Percentiles rank a stretch among this genome's conserved stretches.
These are phyloP conservation scores for Drosophila longiperda DNA, from an alignment of 2,888 invertebrate species.

Conservation along the genomic window DNA sequence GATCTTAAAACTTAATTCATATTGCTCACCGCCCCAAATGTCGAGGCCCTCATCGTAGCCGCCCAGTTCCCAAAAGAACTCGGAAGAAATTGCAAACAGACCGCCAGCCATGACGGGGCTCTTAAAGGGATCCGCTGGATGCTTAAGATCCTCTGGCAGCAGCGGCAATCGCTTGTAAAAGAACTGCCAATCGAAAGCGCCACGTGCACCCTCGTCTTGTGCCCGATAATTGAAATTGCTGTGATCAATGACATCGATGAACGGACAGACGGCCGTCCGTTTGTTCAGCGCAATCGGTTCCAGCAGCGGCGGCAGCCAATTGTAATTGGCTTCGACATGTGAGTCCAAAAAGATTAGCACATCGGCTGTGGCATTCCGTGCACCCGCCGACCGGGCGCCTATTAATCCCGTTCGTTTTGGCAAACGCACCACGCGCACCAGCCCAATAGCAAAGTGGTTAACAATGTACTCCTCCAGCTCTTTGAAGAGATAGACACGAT, in stretches of 20 bases:
- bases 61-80: slow-evolving; percentile 98
- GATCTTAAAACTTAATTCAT: slow-evolving; percentile 98
- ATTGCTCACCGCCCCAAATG: slow-evolving; percentile 99
- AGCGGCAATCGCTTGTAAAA: slow-evolving; percentile 97
- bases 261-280: slow-evolving; percentile 96
- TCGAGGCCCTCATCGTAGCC: slow-evolving; percentile 97
- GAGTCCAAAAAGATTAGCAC: slow-evolving; percentile 96
- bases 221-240: slow-evolving; percentile 96
- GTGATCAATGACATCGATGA: slow-evolving; percentile 97
- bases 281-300: slow-evolving; percentile 95
- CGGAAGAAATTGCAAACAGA: slow-evolving; percentile 95
- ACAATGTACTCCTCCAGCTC: slow-evolving; percentile 91
- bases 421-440: slow-evolving; percentile 89
- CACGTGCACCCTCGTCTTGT: slow-evolving; percentile 96
- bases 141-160: slow-evolving; percentile 80
- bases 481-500: slow-evolving; percentile 90
- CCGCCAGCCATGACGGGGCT: slow-evolving; percentile 99
- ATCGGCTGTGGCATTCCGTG: slow-evolving; percentile 90
- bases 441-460: slow-evolving; percentile 89
- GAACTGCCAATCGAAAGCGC: slow-evolving; percentile 99
- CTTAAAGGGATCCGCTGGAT: slow-evolving; percentile 85
- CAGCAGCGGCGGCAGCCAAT: slow-evolving; percentile 96
- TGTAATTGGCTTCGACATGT: slow-evolving; percentile 95
- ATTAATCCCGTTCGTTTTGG: slow-evolving; percentile 92
- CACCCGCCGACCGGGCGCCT: slow-evolving; percentile 94